Percentiles rank a stretch among this genome's conserved stretches.
phyloP scores from a whole-genome alignment of 1,140 invertebrate genomes.

The Globodera ellingtonae region DNA sequence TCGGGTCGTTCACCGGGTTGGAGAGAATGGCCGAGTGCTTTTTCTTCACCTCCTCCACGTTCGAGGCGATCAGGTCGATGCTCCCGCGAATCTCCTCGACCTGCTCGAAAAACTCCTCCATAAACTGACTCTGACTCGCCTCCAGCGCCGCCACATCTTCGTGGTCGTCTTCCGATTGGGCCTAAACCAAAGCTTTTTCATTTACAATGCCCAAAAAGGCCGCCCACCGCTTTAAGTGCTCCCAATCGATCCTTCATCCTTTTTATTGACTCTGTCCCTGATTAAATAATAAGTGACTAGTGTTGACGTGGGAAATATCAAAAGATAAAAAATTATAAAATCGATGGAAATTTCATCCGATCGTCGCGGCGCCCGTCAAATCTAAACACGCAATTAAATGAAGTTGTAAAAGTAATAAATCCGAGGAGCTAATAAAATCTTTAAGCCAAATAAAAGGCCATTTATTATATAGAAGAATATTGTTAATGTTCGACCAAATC shows the following conservation, averaged over 20 bases:
- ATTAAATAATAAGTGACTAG: background rate
- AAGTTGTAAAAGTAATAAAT: too few relatives aligned
- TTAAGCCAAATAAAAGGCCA: too few relatives aligned
- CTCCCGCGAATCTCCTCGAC: conserved; percentile 97
- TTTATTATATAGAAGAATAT: too few relatives aligned
- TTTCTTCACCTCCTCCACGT: conserved; percentile 99
- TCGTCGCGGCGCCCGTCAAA: background rate
- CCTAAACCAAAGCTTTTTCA: conserved; percentile 46
- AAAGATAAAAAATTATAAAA: background rate
- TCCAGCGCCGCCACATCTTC: conserved; percentile 63
- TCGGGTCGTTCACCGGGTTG: conserved; percentile 96
- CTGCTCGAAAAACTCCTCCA: conserved; percentile 65
- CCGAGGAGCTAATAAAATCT: too few relatives aligned
- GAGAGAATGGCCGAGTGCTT: conserved; percentile 98
- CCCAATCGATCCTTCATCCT: conserved; percentile 57
- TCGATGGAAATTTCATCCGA: conserved; percentile 11
- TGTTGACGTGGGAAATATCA: background rate
- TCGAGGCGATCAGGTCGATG: conserved; percentile 97
- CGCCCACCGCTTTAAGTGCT: conserved; percentile 57
- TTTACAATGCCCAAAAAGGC: conserved; percentile 24
- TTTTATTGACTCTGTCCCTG: background rate
- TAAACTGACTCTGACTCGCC: conserved; percentile 62
- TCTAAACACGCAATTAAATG: background rate
- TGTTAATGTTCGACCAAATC: too few relatives aligned
- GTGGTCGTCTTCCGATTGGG: conserved; percentile 62